Conservation (phyloP, 2,888 invertebrate genomes). For the Plagiodera versicolora region DNA sequence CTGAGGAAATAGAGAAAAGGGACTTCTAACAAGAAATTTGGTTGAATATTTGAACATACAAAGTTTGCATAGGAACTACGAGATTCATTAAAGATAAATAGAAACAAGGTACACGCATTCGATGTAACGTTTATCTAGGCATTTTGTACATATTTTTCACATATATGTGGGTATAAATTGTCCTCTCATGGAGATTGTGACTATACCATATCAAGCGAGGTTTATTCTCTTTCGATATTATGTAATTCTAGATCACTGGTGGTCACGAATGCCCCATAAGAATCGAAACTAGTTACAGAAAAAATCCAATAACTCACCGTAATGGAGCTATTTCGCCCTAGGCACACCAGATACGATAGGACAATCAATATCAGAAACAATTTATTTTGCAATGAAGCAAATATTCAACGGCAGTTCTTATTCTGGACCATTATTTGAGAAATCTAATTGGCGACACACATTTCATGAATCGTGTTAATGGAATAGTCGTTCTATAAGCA, state of each 20-base stretch:
- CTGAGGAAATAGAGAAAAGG: too few relatives aligned
- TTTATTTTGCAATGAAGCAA: slow-evolving; percentile 1
- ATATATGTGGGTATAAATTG: neutral
- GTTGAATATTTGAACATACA: too few relatives aligned
- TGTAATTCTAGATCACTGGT: slow-evolving; percentile 6
- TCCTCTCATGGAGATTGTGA: neutral
- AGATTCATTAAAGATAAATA: too few relatives aligned
- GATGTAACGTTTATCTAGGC: too few relatives aligned
- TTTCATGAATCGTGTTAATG: neutral
- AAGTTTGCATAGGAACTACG: too few relatives aligned
- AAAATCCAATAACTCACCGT: slow-evolving; percentile 14
- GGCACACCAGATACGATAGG: neutral
- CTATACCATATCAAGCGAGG: slow-evolving; percentile 2
- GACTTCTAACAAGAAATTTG: too few relatives aligned
- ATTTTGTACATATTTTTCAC: too few relatives aligned
- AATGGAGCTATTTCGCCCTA: slow-evolving; percentile 1
- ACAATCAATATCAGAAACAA: slow-evolving; percentile 9
- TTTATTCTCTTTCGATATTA: slow-evolving; percentile 3
- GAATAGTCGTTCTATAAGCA: too few relatives aligned
- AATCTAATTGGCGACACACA: neutral
- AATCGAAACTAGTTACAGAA: slow-evolving; percentile 8
- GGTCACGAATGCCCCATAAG: slow-evolving; percentile 7
- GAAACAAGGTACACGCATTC: too few relatives aligned
- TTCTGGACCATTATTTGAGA: neutral
- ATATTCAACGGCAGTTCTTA: neutral